Evolutionary conservation across 2,888 invertebrate species (phyloP), one percentile per base, ranked within the genome.

Genomic region (Patella pellucida): DNA sequence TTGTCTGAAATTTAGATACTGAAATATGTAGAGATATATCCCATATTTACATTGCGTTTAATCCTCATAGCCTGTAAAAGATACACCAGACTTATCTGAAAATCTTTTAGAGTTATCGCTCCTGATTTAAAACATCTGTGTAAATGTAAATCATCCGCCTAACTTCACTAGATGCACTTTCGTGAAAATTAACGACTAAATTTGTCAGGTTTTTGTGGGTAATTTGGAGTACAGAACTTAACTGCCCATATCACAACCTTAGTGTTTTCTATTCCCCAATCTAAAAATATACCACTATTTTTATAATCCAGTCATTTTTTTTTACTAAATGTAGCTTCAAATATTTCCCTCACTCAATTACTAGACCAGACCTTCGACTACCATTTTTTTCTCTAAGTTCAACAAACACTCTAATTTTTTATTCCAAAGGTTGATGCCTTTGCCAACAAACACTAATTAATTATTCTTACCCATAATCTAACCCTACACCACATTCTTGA

Each of bases 121-220:
- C 62, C 23, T 62, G 62, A 62, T 62, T 62, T 62, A 12, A 62
- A 62, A 62, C 62, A 62, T 62, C 62, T 62, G 62, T 62, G 62
- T 62, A 23, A 19, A 14, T 23, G 23, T 62, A 62, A 62, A 62
- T 62, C 23, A 62, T 41, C 41, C 62, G 14, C 62, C 14, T 62
- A 23, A 23, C 62, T 62, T 23, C 41, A 23, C 62, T 23, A 62
- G 23, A 19, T 62, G 19, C 62, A 19, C 62, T 62, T 62, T 62
- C 19, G 9, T 19, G 23, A 19, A 11, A 62, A 62, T 62, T 62
- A 62, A 23, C 62, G 14, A 62, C 19, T 62, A 19, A 62, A 62
- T 62, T 62, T 62, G 62, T 23, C 62, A 62, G 23, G 19, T 23
- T 62, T 62, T 62, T 62, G 19, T 62, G 14, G 23, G 62, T 23